Conservation (phyloP, 1,140 invertebrate species). For the Anoplophora glabripennis region DNA sequence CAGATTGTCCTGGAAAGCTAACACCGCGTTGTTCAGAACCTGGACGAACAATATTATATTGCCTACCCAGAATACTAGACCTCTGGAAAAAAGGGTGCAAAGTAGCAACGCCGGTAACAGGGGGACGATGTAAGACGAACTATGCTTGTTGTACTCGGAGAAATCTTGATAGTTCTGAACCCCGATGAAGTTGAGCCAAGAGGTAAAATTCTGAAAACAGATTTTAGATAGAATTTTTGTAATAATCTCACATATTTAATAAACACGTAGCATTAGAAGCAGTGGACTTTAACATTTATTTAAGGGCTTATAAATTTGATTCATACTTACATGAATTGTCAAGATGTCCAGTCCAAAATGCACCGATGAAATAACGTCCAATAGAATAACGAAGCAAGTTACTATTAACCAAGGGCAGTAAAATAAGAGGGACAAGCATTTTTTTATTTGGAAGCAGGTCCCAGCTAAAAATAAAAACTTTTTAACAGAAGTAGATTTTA, state of each 20-base stretch:
- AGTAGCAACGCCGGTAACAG: slow-evolving; percentile 10
- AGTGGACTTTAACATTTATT: no score
- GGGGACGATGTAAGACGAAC: slow-evolving; percentile 10
- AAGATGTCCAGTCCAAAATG: slow-evolving; percentile 30
- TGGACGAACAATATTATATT: slow-evolving; percentile 25
- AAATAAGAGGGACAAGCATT: slow-evolving; percentile 23
- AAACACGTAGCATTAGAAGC: no score
- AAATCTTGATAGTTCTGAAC: slow-evolving; percentile 27
- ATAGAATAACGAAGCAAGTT: slow-evolving; percentile 16
- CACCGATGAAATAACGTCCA: slow-evolving; percentile 28
- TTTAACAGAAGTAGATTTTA: no score
- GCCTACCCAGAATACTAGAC: slow-evolving; percentile 22
- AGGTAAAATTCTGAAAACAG: slow-evolving; percentile 26
- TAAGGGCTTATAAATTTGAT: no score
- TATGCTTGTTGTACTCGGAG: slow-evolving; percentile 13
- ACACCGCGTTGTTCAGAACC: not conserved
- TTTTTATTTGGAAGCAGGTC: slow-evolving; percentile 23
- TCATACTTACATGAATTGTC: slow-evolving; percentile 28
- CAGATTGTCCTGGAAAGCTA: not conserved
- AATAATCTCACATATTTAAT: no score
- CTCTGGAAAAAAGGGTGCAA: slow-evolving; percentile 3
- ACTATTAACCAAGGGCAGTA: slow-evolving; percentile 30
- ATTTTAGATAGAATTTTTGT: no score
- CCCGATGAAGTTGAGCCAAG: slow-evolving; percentile 33
- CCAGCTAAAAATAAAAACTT: slow-evolving; percentile 22